Base-by-base conservation (phyloP, 2,888 invertebrate species). In the Chelonus formosanus region DNA sequence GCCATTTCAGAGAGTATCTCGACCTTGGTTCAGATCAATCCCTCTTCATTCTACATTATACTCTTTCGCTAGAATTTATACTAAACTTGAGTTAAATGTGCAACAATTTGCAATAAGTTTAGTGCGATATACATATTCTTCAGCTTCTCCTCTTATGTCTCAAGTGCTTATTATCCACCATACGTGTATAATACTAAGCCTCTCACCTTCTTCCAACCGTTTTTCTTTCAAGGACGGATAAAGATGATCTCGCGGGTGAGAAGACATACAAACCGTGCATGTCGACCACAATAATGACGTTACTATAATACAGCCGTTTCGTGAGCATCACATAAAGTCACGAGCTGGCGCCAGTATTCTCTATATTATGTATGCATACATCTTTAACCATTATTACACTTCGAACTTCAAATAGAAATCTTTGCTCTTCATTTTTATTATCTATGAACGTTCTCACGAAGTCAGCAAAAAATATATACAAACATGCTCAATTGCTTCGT, bases 271-370 rank as follows among this genome's bases (percentile, higher is more conserved):
- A 54, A 65, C 55, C 48, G 60, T 65, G 65, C 60, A 65, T 65
- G 62, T 61, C 50, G 64, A 70, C 66, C 67, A 67, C 70, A 71
- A 71, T 70, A 70, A 64, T 70, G 70, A 70, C 70, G 68, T 71
- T 64, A 65, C 68, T 65, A 56, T 5, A 62, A 20, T 20, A 20
- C 20, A 20, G 60, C 64, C 63, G 67, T 69, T 54, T 65, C 43
- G 53, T 32, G 55, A 61, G 53, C 65, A 62, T 67, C 69, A 69
- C 61, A 65, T 67, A 55, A 50, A 67, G 64, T 68, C 62, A 55
- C 59, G 57, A 65, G 60, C 45, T 60, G 60, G 60, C 60, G 60
- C 60, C 60, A 60, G 52, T 20, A 35, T 52, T 60, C 60, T 50
- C 58, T 50, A 40, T 60, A 36, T 35, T 50, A 32, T 35, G 35